A percentile compares a stretch with the other conserved stretches of the same genome.
Evolutionary conservation across 2,888 invertebrate genomes (phyloP).

Genomic region (Drosophila anceps): DNA sequence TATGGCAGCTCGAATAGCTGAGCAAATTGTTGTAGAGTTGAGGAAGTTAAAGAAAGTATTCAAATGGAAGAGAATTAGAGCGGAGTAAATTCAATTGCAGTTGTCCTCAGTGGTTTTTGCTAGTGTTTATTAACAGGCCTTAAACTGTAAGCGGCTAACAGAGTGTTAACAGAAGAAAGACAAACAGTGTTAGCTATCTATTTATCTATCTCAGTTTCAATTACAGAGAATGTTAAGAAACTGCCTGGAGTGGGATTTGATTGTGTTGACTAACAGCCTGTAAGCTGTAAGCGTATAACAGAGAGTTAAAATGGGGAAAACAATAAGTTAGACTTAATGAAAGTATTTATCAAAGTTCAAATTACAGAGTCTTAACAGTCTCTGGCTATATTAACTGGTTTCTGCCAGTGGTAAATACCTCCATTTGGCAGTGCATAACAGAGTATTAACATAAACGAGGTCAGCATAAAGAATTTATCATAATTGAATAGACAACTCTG

Average conservation of each 20-base stretch:
- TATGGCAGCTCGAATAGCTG: slow-evolving; percentile 2
- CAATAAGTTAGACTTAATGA: no score
- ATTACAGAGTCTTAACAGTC: no score
- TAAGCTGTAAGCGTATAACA: no score
- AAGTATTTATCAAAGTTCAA: no score
- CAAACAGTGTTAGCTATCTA: not conserved
- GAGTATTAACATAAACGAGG: not conserved
- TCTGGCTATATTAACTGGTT: no score
- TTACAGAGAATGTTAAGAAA: not conserved
- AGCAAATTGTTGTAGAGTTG: not conserved
- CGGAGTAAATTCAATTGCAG: not conserved
- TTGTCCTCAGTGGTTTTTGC: no score
- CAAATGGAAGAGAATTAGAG: slow-evolving; percentile 1
- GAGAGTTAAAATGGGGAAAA: no score
- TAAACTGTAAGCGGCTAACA: slow-evolving; percentile 1
- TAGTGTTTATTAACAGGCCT: no score
- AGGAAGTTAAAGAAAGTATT: slow-evolving; percentile 1
- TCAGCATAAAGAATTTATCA: not conserved
- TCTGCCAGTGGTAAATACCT: no score
- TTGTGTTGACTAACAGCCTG: no score
- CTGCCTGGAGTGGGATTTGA: no score
- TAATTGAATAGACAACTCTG: not conserved
- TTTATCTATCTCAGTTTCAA: not conserved
- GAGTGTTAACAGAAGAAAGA: not conserved
- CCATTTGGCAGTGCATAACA: not conserved